phyloP scores from a whole-genome alignment of 2,113 vertebrate genomes.

The Campylomormyrus numenius region DNA sequence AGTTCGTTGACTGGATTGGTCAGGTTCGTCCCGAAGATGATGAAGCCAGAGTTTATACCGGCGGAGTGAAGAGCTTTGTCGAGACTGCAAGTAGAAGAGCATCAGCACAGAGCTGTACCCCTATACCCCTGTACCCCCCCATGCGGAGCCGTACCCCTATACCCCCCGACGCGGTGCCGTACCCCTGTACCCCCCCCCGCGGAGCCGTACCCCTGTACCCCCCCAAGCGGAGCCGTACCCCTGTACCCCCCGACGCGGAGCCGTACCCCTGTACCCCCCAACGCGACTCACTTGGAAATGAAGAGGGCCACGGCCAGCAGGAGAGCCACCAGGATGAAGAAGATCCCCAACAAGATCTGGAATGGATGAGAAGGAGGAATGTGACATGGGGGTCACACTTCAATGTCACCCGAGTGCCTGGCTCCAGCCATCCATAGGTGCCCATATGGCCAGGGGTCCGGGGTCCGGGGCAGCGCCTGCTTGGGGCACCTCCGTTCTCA shows the following conservation, averaged over 20 bases:
- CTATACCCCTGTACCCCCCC: not conserved
- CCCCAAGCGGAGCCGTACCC: no score
- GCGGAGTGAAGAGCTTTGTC: constrained; percentile 90
- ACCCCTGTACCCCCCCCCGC: no score
- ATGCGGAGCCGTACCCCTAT: not conserved
- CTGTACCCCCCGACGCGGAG: not conserved
- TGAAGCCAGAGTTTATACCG: constrained; percentile 87
- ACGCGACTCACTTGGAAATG: constrained; percentile 87
- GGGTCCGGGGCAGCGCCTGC: constrained; percentile 31
- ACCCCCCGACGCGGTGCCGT: no score
- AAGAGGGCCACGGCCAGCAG: constrained; percentile 86
- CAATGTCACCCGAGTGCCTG: constrained; percentile 20
- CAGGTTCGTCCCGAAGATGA: constrained; percentile 90
- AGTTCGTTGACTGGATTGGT: constrained; percentile 95
- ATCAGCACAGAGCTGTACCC: not conserved
- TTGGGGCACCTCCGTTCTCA: constrained; percentile 11
- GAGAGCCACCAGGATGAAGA: constrained; percentile 88
- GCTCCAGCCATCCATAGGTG: constrained; percentile 39
- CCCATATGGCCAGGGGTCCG: constrained; percentile 47
- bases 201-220: no score
- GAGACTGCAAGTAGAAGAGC: constrained; percentile 48
- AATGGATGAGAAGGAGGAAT: constrained; percentile 14
- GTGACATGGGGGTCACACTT: not conserved
- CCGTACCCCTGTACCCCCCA: no score
- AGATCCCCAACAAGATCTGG: constrained; percentile 83